Evolutionary conservation across 2,113 vertebrate species (phyloP).

Genomic region (Cromileptes altivelis): DNA sequence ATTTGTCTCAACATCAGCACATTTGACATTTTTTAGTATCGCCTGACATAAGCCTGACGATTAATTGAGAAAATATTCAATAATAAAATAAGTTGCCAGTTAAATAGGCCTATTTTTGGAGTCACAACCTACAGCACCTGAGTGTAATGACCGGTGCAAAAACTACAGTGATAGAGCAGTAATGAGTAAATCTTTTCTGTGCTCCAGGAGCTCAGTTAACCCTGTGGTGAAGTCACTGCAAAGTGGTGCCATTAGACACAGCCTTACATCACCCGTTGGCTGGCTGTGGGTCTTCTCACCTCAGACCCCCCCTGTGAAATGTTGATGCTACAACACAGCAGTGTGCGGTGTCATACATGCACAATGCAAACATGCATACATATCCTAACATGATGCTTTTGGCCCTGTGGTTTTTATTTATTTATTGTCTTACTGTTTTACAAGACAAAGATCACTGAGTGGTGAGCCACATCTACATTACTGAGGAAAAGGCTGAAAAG

Average conservation of each 20-base stretch:
- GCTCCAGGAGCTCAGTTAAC: slow-evolving; percentile 15
- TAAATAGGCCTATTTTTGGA: background rate
- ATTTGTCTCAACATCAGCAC: background rate
- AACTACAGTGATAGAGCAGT: slow-evolving; percentile 8
- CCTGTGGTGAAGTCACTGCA: slow-evolving; percentile 8
- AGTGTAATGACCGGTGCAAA: background rate
- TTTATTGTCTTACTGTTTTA: no score
- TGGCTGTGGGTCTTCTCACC: slow-evolving; percentile 12
- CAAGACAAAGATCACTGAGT: no score
- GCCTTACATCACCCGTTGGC: slow-evolving; percentile 44
- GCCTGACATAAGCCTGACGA: background rate
- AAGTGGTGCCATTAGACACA: slow-evolving; percentile 26
- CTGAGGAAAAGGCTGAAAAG: background rate
- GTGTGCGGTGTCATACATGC: background rate
- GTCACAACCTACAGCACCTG: background rate
- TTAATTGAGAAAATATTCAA: background rate
- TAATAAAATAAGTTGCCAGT: background rate
- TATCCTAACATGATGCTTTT: background rate
- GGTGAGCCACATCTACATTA: no score
- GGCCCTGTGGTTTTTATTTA: background rate
- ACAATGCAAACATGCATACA: background rate
- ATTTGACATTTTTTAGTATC: background rate
- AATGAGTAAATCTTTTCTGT: background rate
- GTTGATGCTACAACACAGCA: slow-evolving; percentile 7
- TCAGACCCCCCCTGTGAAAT: slow-evolving; percentile 15